A percentile compares a stretch with the other conserved stretches of the same genome.
Conservation (phyloP, 1,140 invertebrate species). For the Eurosta solidaginis region DNA sequence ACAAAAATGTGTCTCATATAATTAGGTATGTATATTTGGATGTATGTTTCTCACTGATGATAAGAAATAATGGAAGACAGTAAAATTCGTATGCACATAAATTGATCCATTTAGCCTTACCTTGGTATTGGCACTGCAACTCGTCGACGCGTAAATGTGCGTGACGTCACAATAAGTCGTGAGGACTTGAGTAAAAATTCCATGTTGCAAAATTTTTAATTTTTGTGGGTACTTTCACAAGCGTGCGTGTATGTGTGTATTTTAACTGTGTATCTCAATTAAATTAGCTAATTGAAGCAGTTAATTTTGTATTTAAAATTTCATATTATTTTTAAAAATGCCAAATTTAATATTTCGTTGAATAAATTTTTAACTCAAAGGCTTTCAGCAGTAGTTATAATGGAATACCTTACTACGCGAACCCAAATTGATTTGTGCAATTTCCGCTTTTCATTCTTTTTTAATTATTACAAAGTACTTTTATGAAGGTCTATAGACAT, state of each 20-base stretch:
- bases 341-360: background rate
- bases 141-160: constrained; percentile 52
- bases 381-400: too few species aligned
- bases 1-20: background rate
- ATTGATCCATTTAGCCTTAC: constrained; percentile 40
- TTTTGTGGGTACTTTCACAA: background rate
- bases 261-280: background rate
- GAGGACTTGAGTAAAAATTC: constrained; percentile 58
- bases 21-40: background rate
- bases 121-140: constrained; percentile 57
- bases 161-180: constrained; percentile 53
- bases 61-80: too few species aligned
- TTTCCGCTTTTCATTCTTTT: background rate
- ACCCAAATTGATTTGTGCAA: too few species aligned
- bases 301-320: background rate
- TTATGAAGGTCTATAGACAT: constrained; percentile 44
- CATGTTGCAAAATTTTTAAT: constrained; percentile 39
- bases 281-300: background rate
- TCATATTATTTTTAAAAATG: background rate
- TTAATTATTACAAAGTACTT: constrained; percentile 33
- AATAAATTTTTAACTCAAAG: too few species aligned
- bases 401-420: too few species aligned
- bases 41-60: background rate
- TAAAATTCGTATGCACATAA: too few species aligned
- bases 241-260: background rate